A percentile compares a stretch with the other conserved stretches of the same genome.
phyloP scores from a whole-genome alignment of 2,797 vertebrate genomes.

The Pteropus rufus region DNA sequence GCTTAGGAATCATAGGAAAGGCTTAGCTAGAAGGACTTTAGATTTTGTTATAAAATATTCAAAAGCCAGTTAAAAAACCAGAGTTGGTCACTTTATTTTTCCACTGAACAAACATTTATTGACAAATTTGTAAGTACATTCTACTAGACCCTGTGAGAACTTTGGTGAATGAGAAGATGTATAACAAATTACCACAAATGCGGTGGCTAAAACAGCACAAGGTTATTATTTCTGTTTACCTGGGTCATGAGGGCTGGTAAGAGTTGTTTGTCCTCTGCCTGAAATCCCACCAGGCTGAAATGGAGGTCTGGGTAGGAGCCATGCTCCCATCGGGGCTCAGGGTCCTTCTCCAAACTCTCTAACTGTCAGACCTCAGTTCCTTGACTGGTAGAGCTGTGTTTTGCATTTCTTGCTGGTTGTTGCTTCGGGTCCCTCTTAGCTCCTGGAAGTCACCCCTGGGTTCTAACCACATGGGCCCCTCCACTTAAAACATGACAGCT shows the following conservation, averaged over 20 bases:
- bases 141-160: accelerated
- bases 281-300: neutral
- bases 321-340: neutral
- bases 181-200: neutral
- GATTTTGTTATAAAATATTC: neutral
- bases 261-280: neutral
- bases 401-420: neutral
- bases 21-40: neutral
- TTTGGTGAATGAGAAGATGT: neutral
- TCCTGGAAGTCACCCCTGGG: neutral
- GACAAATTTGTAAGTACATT: neutral
- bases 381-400: neutral
- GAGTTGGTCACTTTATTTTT: neutral
- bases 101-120: neutral
- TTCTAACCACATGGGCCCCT: neutral
- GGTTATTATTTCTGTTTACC: neutral
- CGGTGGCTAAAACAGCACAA: neutral
- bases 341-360: neutral
- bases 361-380: neutral
- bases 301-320: accelerated
- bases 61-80: constrained; percentile 17
- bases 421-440: neutral
- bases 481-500: neutral
- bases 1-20: constrained; percentile 18
- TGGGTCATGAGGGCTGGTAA: accelerated